phyloP scores from a whole-genome alignment of 64 coral and sea anemone species.

The Platygyra sinensis region DNA sequence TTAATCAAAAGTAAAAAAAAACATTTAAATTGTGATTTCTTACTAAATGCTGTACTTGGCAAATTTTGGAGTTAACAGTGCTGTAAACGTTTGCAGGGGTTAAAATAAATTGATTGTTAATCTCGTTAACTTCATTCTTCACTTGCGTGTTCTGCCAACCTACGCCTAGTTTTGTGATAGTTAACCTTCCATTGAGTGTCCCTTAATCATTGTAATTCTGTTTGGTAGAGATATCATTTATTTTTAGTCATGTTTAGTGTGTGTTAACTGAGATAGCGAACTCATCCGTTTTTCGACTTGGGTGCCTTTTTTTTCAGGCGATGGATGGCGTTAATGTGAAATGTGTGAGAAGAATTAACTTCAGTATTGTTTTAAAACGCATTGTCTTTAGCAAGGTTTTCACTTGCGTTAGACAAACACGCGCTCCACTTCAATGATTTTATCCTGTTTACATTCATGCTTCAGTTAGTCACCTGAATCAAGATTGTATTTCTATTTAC shows the following conservation, averaged over 20 bases:
- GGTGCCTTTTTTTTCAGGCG: not conserved
- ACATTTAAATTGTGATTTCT: no score
- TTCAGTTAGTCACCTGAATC: not conserved
- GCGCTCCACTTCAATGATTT: not conserved
- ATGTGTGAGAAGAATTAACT: slow-evolving; percentile 1
- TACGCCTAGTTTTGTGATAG: not conserved
- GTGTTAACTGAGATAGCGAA: not conserved
- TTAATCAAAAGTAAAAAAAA: no score
- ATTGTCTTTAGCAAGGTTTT: not conserved
- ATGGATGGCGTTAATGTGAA: not conserved
- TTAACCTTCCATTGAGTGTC: not conserved
- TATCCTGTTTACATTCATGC: not conserved
- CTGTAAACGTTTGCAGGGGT: not conserved
- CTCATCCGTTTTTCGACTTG: not conserved
- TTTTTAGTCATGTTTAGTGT: not conserved
- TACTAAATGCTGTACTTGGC: not conserved
- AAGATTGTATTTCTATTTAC: not conserved
- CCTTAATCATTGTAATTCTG: not conserved
- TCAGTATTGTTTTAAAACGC: not conserved
- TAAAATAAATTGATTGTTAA: not conserved
- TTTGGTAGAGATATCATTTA: not conserved
- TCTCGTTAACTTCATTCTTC: not conserved
- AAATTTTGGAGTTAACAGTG: not conserved
- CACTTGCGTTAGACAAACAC: slow-evolving; percentile 22
- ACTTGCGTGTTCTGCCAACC: slow-evolving; percentile 11